Conservation (phyloP, 2,888 invertebrate genomes). For the Ophraella communa region DNA sequence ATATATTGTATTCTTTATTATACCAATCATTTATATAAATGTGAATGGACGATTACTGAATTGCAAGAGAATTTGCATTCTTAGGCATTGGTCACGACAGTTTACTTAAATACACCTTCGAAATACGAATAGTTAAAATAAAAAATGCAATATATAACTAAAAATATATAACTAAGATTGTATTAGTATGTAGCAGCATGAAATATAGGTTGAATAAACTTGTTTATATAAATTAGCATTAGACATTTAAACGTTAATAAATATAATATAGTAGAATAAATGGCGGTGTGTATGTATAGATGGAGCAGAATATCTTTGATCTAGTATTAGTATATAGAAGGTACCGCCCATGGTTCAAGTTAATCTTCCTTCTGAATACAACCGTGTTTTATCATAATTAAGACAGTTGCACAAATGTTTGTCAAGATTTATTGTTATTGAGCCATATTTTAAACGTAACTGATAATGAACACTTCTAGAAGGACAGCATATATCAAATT, state of each 20-base stretch:
- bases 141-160: too few relatives aligned
- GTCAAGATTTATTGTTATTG: slow-evolving; percentile 49
- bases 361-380: slow-evolving; percentile 21
- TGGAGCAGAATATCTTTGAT: background rate
- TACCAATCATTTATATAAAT: background rate
- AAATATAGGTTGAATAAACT: too few relatives aligned
- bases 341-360: slow-evolving; percentile 22
- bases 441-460: slow-evolving; percentile 48
- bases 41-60: background rate
- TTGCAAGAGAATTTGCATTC: too few relatives aligned
- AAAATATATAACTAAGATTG: too few relatives aligned
- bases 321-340: slow-evolving; percentile 4
- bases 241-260: too few relatives aligned
- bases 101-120: too few relatives aligned
- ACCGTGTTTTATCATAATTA: slow-evolving; percentile 42
- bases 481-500: slow-evolving; percentile 46
- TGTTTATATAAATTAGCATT: too few relatives aligned
- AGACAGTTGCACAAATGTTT: slow-evolving; percentile 44
- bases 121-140: too few relatives aligned
- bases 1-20: background rate
- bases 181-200: too few relatives aligned
- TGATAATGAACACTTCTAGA: slow-evolving; percentile 45
- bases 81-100: too few relatives aligned
- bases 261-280: slow-evolving; percentile 3
- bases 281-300: slow-evolving; percentile 3